Evolutionary conservation across 2,113 vertebrate species (phyloP).

Genomic region (Sinosuthora webbiana): DNA sequence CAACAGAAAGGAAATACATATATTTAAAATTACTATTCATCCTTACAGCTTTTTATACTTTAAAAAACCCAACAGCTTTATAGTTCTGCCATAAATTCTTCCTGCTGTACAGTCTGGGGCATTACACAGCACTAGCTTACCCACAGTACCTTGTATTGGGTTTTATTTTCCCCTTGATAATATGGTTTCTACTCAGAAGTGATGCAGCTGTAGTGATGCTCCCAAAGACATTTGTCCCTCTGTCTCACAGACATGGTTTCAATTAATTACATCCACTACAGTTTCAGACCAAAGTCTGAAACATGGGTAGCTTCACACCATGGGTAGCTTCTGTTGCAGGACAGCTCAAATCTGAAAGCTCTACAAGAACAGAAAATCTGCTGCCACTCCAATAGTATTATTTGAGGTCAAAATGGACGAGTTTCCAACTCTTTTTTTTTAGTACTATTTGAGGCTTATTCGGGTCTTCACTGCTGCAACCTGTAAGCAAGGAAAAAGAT

Average conservation of each 20-base stretch:
- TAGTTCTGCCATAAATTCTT: background rate
- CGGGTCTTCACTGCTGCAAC: background rate
- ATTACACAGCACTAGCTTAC: background rate
- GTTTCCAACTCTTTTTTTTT: background rate
- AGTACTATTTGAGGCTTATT: background rate
- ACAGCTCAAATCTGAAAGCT: constrained; percentile 26
- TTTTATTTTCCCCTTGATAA: constrained; percentile 1
- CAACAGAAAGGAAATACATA: background rate
- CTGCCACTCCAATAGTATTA: background rate
- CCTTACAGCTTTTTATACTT: background rate
- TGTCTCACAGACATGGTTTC: constrained; percentile 39
- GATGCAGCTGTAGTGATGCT: constrained; percentile 8
- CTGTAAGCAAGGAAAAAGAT: constrained; percentile 23
- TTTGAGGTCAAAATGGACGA: background rate
- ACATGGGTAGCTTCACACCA: constrained; percentile 34
- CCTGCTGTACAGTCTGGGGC: background rate
- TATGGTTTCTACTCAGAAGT: background rate
- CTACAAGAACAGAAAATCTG: background rate
- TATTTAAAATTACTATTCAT: background rate
- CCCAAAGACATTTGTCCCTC: constrained; percentile 35
- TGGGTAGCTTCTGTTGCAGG: background rate
- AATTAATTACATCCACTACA: constrained; percentile 28
- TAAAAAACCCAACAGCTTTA: background rate
- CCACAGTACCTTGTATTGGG: background rate
- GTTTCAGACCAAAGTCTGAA: constrained; percentile 54